Evolutionary conservation across 2,888 invertebrate genomes (phyloP).

Genomic region (Drosophila kokeensis): DNA sequence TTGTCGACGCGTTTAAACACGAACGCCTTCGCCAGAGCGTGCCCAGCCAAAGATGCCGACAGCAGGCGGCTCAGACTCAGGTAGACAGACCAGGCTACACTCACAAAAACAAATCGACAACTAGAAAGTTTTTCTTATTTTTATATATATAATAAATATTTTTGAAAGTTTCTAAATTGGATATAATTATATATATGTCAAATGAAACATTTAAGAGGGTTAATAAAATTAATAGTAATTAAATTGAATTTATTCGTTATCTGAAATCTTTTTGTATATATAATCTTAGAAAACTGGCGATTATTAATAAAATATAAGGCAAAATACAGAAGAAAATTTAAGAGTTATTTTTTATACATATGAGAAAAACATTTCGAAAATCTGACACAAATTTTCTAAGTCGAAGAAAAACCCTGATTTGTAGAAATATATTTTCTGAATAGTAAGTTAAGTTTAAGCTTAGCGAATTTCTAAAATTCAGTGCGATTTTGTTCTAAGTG

Average conservation of each 20-base stretch:
- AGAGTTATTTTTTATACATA: not conserved
- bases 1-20: constrained; percentile 70
- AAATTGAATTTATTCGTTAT: too few relatives aligned
- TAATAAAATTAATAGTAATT: not conserved
- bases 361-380: not conserved
- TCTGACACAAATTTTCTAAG: not conserved
- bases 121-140: not conserved
- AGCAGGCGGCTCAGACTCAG: constrained; percentile 12
- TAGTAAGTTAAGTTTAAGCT: not conserved
- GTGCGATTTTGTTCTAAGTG: not conserved
- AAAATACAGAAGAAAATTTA: too few relatives aligned
- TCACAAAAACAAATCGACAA: not conserved
- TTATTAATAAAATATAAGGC: not conserved
- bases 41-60: constrained; percentile 52
- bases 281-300: not conserved
- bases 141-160: too few relatives aligned
- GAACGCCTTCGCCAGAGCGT: constrained; percentile 70
- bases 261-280: too few relatives aligned
- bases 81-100: constrained; percentile 18
- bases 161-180: too few relatives aligned
- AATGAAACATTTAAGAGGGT: not conserved
- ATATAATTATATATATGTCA: too few relatives aligned
- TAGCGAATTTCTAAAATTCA: not conserved
- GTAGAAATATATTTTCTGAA: not conserved
- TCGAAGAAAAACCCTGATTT: not conserved